Evolutionary conservation across 1,140 invertebrate species (phyloP).

Genomic region (Neuroterus valhalla): DNA sequence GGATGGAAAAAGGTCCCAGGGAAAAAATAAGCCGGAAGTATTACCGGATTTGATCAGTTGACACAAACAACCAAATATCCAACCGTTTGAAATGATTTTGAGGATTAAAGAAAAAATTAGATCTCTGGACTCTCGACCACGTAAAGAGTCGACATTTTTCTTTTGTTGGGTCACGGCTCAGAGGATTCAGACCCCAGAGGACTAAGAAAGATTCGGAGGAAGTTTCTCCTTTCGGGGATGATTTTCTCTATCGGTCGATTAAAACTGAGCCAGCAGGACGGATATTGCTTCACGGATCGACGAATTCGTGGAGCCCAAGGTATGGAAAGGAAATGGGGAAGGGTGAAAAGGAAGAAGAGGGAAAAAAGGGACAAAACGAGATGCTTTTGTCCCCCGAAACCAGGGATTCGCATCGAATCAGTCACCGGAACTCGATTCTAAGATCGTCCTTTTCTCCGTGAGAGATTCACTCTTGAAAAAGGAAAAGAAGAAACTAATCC

Average conservation of each 20-base stretch:
- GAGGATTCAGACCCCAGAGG: not conserved
- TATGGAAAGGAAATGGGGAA: slow-evolving; percentile 28
- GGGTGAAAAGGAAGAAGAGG: not conserved
- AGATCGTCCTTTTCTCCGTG: slow-evolving; percentile 1
- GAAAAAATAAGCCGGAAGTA: slow-evolving; percentile 13
- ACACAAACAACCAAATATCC: too few relatives aligned
- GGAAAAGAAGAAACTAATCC: slow-evolving; percentile 3
- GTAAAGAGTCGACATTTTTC: not conserved
- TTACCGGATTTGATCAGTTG: too few relatives aligned
- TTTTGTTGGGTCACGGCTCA: slow-evolving; percentile 14
- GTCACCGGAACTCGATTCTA: slow-evolving; percentile 46
- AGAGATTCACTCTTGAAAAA: not conserved
- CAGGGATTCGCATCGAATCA: slow-evolving; percentile 36
- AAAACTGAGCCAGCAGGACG: slow-evolving; percentile 53
- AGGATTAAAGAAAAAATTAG: not conserved
- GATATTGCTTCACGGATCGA: slow-evolving; percentile 56
- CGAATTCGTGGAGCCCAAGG: slow-evolving; percentile 47
- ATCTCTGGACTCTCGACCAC: slow-evolving; percentile 1
- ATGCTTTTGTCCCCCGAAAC: slow-evolving; percentile 41
- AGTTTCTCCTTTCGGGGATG: slow-evolving; percentile 36
- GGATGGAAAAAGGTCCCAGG: not conserved
- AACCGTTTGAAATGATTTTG: too few relatives aligned
- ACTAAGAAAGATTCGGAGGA: not conserved
- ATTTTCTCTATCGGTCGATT: slow-evolving; percentile 53
- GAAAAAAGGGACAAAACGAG: slow-evolving; percentile 36